Evolutionary conservation across 2,888 invertebrate species (phyloP), one percentile per base, ranked within the genome.

Genomic region (Caenorhabditis macrosperma): DNA sequence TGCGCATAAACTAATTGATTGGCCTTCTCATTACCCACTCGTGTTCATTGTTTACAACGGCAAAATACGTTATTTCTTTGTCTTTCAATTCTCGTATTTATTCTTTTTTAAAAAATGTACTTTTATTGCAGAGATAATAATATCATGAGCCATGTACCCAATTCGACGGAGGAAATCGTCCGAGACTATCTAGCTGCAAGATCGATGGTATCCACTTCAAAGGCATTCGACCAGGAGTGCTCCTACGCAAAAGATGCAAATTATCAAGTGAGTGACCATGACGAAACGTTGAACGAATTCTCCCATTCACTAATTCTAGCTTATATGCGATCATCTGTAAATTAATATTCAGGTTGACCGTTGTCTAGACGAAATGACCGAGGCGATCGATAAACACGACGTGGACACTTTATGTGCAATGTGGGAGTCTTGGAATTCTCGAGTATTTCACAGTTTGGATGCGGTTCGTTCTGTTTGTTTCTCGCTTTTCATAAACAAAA

Each of bases 261-360:
- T 30, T 68, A 80, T 59, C 82, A 85, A 64, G 85, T 83, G 26
- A 46, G 28, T 41, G 0, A 10, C 33, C 44, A n/a, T 35, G 10
- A 26, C 48, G 22, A 41, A 59, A 46, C 6, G 9, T n/a, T n/a
- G n/a, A n/a, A n/a, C n/a, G n/a, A n/a, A n/a, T n/a, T n/a, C n/a
- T n/a, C n/a, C n/a, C n/a, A n/a, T n/a, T n/a, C n/a, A n/a, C n/a
- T n/a, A n/a, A n/a, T n/a, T n/a, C n/a, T n/a, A n/a, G n/a, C n/a
- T n/a, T n/a, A n/a, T n/a, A n/a, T n/a, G n/a, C n/a, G n/a, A n/a
- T n/a, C n/a, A n/a, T n/a, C n/a, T n/a, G n/a, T n/a, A n/a, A n/a
- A n/a, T n/a, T n/a, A n/a, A n/a, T n/a, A n/a, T 83, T 55, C 52
- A 87, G 88, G 82, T 87, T 7, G 87, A 87, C 38, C 75, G 81